Conservation (phyloP, 2,113 vertebrate species). For the Equus przewalskii region DNA sequence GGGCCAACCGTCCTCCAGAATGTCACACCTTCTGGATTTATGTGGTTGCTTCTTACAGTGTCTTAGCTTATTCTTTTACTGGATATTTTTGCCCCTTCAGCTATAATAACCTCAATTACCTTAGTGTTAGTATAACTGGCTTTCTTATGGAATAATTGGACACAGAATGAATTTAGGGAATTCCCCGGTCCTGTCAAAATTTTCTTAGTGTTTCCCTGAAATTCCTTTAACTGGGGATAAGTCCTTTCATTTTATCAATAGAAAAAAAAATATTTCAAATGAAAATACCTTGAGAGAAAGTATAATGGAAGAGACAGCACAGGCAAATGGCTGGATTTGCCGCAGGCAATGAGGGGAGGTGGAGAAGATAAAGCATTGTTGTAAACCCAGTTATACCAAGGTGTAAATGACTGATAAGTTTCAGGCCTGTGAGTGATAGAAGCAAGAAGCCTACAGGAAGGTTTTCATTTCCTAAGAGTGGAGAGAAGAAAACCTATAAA, state of each 20-base stretch:
- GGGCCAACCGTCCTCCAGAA: not conserved
- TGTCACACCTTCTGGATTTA: not conserved
- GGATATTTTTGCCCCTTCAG: not conserved
- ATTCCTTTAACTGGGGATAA: not conserved
- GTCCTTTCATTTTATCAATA: not conserved
- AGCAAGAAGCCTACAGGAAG: not conserved
- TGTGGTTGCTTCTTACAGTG: not conserved
- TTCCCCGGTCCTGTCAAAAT: not conserved
- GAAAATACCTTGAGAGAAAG: not conserved
- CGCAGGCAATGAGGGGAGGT: too few species aligned
- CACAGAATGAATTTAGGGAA: not conserved
- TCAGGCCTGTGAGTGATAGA: not conserved
- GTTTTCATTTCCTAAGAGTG: not conserved
- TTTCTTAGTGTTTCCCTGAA: not conserved
- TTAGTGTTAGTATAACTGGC: not conserved
- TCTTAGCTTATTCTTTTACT: not conserved
- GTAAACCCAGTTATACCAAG: not conserved
- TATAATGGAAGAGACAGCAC: not conserved
- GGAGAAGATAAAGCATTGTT: not conserved
- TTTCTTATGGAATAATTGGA: not conserved
- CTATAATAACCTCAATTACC: not conserved
- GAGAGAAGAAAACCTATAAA: not conserved
- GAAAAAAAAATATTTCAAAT: not conserved
- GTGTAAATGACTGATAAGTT: not conserved
- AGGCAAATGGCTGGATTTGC: not conserved